phyloP scores from a whole-genome alignment of 2,888 invertebrate genomes.

The Tenthredo scrophulariae region DNA sequence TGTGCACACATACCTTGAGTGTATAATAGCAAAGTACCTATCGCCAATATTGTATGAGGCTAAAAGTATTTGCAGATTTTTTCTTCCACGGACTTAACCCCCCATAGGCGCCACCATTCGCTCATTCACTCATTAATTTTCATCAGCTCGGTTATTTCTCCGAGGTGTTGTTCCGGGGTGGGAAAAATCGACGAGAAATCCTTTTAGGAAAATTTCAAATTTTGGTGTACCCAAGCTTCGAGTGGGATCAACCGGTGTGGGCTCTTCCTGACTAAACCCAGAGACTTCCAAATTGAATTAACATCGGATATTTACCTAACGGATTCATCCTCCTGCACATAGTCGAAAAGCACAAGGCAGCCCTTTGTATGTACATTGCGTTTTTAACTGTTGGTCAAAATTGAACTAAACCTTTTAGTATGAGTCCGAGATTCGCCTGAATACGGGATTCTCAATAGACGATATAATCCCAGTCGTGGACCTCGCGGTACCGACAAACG shows the following conservation, averaged over 20 bases:
- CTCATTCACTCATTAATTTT: neutral
- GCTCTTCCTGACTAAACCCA: neutral
- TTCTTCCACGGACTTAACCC: neutral
- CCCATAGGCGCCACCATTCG: neutral
- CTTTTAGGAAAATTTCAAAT: neutral
- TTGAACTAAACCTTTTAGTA: neutral
- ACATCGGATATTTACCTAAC: slow-evolving; percentile 40
- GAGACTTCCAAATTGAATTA: slow-evolving; percentile 42
- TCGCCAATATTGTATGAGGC: neutral
- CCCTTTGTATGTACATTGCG: neutral
- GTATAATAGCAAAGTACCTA: neutral
- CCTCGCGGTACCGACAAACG: neutral
- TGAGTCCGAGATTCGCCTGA: neutral
- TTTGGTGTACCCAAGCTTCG: neutral
- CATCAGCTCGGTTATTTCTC: neutral
- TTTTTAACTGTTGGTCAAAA: neutral
- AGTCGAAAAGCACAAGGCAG: neutral
- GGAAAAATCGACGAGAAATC: neutral
- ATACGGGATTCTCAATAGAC: neutral
- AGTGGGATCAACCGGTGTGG: neutral
- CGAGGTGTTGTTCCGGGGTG: neutral
- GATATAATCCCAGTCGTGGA: neutral
- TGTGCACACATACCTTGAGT: neutral
- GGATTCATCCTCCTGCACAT: neutral
- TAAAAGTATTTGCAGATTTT: slow-evolving; percentile 29